These are phyloP conservation scores for Psittacula derbiana DNA, from an alignment of 2,797 vertebrate species.

Conservation along the genomic window DNA sequence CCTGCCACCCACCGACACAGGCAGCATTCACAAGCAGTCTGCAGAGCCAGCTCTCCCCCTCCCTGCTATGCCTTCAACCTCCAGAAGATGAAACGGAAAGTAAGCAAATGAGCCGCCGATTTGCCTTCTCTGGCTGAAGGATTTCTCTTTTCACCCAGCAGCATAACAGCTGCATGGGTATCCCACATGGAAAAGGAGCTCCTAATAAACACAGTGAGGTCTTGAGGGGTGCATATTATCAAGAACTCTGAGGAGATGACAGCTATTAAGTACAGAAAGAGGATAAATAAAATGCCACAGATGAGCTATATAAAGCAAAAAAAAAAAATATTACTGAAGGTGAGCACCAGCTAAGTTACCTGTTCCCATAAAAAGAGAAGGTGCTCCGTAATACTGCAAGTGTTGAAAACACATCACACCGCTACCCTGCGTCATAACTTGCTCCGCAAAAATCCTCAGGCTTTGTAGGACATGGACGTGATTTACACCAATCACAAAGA, in stretches of 20 bases:
- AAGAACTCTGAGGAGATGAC: neutral
- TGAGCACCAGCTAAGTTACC: neutral
- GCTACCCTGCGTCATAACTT: fast-evolving
- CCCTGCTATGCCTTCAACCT: neutral
- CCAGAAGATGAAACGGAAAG: neutral
- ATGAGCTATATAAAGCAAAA: neutral
- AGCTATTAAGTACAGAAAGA: neutral
- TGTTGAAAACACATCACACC: neutral
- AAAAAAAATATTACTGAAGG: neutral
- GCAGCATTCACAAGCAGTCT: neutral
- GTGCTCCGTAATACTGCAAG: neutral
- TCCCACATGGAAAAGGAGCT: neutral
- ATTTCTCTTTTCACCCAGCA: neutral
- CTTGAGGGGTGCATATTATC: fast-evolving
- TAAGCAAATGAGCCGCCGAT: neutral
- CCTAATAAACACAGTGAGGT: neutral
- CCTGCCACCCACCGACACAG: neutral
- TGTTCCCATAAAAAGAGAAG: neutral
- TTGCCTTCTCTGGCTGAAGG: neutral
- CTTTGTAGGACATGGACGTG: neutral
- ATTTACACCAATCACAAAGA: neutral
- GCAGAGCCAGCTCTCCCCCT: neutral
- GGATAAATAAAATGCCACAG: neutral
- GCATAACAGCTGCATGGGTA: neutral
- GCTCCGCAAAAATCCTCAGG: neutral